These are phyloP conservation scores for Acanthisitta chloris DNA, from an alignment of 2,113 vertebrate species.

Conservation along the genomic window DNA sequence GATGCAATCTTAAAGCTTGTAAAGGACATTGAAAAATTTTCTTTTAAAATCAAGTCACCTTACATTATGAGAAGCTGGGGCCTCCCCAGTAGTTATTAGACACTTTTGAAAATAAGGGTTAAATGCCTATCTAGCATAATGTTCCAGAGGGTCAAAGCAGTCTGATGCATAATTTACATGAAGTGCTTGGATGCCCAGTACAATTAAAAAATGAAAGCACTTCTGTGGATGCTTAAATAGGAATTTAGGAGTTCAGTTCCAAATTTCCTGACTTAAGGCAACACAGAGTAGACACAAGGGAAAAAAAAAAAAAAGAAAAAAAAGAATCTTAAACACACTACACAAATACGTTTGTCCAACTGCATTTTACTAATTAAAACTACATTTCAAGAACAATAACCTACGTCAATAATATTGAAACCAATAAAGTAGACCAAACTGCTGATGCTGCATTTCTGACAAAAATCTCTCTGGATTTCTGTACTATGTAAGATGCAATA, in stretches of 20 bases:
- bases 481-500: neutral
- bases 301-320: fast-evolving
- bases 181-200: neutral
- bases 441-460: neutral
- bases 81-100: neutral
- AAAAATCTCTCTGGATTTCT: neutral
- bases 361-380: neutral
- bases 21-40: neutral
- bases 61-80: neutral
- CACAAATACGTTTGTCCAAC: neutral
- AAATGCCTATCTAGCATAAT: neutral
- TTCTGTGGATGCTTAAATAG: neutral
- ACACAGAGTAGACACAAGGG: neutral
- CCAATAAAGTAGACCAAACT: neutral
- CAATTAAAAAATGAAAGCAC: neutral
- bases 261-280: neutral
- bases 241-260: neutral
- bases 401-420: neutral
- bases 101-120: neutral
- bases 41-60: neutral
- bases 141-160: neutral
- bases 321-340: neutral
- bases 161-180: neutral
- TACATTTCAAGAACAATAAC: neutral
- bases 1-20: neutral